Evolutionary conservation across 2,113 vertebrate species (phyloP), one percentile per base, ranked within the genome.

Genomic region (Hippocampus barbouri): DNA sequence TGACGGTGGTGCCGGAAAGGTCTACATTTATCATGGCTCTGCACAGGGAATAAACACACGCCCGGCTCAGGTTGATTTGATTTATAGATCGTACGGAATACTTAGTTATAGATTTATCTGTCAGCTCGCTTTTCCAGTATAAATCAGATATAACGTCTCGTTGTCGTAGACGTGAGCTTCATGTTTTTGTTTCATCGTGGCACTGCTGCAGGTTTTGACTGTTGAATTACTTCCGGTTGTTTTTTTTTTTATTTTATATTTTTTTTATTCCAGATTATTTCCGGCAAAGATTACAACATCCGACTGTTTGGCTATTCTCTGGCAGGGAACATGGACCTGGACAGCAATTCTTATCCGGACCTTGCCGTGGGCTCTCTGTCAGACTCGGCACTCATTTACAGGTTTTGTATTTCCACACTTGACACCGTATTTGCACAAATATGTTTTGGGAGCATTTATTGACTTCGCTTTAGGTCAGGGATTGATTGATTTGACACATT

Each of bases 271-370:
- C 87, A 99, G 97, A 84, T 96, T 83, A 94, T 99, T 12, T 91
- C 95, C 79, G 95, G 94, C 20, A 92, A 85, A 74, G 77, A 91
- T 45, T 85, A 91, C 74, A 88, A 87, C 47, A 87, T 92, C 8
- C 82, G 2, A 40, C 93, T 92, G 59, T 99, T 99, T 88, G 97
- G 97, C 67, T 98, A 98, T 83, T 99, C 97, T 66, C 88, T 99
- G 87, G 94, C 95, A 71, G 97, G 97, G 71, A 95, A 96, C 84
- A 95, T 98, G 95, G 97, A 99, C 84, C 83, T 99, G 83, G 97
- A 99, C 78, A 82, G 84, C 70, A 99, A 99, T 88, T 92, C 89
- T 20, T 99, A 99, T 75, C 97, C 97, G 57, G 97, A 99, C 70
- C 77, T 99, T 79, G 97, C 95, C 66, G 92, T 98, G 53, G 97